A percentile compares a stretch with the other conserved stretches of the same genome.
These are phyloP conservation scores for Phrynocephalus vlangalii DNA, from an alignment of 2,797 vertebrate genomes.

Conservation along the genomic window DNA sequence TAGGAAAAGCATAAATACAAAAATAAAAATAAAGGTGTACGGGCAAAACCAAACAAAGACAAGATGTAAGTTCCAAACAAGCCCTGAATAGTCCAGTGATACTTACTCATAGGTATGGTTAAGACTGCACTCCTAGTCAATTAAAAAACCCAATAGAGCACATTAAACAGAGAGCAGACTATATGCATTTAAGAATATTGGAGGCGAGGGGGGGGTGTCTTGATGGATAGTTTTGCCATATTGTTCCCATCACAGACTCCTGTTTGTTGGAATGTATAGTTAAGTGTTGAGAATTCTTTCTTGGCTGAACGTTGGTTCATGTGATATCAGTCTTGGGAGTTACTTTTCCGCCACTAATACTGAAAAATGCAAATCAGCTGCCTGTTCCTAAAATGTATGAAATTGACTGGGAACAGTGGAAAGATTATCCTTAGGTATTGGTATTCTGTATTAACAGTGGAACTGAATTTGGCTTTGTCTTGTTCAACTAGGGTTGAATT, in stretches of 20 bases:
- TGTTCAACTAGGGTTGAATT: slow-evolving; percentile 20
- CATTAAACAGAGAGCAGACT: neutral
- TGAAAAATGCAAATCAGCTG: slow-evolving; percentile 33
- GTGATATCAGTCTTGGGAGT: slow-evolving; percentile 33
- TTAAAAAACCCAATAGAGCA: neutral
- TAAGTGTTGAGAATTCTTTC: slow-evolving; percentile 33
- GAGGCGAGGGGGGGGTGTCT: neutral
- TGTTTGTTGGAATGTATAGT: slow-evolving; percentile 19
- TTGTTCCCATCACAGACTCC: slow-evolving; percentile 4
- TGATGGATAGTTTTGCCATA: slow-evolving; percentile 11
- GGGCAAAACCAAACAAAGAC: no score
- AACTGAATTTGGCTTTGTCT: slow-evolving; percentile 12
- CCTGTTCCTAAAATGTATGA: slow-evolving; percentile 26
- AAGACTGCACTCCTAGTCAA: neutral
- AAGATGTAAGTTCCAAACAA: neutral
- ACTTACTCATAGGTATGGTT: neutral
- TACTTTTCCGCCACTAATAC: slow-evolving; percentile 27
- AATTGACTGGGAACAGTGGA: slow-evolving; percentile 19
- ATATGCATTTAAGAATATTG: neutral
- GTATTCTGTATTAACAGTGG: slow-evolving; percentile 12
- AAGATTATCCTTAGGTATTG: slow-evolving; percentile 19
- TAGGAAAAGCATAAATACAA: no score
- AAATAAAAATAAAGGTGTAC: no score
- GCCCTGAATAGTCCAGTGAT: neutral
- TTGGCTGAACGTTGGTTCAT: slow-evolving; percentile 26